A percentile compares a stretch with the other conserved stretches of the same genome.
These are phyloP conservation scores for Stramonita haemastoma DNA, from an alignment of 2,888 invertebrate species.

Conservation along the genomic window DNA sequence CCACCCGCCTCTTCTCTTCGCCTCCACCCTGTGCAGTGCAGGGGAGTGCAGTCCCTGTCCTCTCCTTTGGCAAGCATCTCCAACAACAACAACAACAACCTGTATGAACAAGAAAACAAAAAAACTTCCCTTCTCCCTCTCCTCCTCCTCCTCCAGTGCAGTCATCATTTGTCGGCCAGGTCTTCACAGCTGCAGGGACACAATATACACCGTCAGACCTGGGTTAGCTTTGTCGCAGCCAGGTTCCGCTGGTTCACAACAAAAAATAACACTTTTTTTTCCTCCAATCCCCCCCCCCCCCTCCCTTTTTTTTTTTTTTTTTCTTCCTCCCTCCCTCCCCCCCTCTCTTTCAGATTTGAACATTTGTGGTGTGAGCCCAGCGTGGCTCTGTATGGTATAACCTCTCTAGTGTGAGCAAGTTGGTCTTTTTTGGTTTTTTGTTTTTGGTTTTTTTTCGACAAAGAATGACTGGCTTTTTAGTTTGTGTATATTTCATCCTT, in stretches of 20 bases:
- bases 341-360: slow-evolving; percentile 2
- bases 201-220: not conserved
- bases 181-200: slow-evolving; percentile 14
- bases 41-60: slow-evolving; percentile 24
- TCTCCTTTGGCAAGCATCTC: slow-evolving; percentile 31
- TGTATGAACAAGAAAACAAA: slow-evolving; percentile 22
- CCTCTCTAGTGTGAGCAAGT: slow-evolving; percentile 3
- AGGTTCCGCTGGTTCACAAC: not conserved
- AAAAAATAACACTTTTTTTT: not conserved
- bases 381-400: not conserved
- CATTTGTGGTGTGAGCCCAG: slow-evolving; percentile 11
- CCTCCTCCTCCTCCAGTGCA: not conserved
- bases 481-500: not conserved
- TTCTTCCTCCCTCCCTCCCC: not conserved
- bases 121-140: not conserved
- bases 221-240: slow-evolving; percentile 9
- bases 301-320: not conserved
- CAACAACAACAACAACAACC: slow-evolving; percentile 22
- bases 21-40: not conserved
- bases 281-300: not conserved
- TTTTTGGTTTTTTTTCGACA: not conserved
- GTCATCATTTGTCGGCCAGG: slow-evolving; percentile 2
- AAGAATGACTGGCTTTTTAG: slow-evolving; percentile 18
- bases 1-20: not conserved
- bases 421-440: not conserved